Conservation (phyloP, 2,113 vertebrate genomes). For the Lasiurus cinereus region DNA sequence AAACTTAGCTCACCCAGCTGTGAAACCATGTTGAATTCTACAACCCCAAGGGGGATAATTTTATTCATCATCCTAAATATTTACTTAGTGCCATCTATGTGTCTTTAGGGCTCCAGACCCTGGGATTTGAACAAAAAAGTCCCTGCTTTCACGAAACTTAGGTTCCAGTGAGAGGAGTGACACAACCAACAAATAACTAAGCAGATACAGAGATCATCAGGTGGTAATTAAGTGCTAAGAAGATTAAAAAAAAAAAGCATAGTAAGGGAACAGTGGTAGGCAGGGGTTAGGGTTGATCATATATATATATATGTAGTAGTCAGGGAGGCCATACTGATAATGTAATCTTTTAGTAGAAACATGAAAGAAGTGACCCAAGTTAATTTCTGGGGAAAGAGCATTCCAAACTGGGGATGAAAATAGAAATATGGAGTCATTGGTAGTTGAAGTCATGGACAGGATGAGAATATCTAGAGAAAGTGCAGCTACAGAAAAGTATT, state of each 20-base stretch:
- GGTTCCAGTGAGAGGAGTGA: neutral
- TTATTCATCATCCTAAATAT: neutral
- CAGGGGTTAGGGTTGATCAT: neutral
- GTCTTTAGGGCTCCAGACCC: neutral
- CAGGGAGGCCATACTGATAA: neutral
- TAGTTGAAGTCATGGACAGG: neutral
- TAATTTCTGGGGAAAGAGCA: neutral
- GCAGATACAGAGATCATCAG: neutral
- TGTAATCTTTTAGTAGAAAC: slow-evolving; percentile 2
- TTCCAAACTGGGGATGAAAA: neutral
- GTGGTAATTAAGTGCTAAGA: neutral
- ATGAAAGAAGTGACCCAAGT: neutral
- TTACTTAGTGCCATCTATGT: neutral
- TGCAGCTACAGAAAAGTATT: neutral
- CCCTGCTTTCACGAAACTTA: neutral
- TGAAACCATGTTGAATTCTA: neutral
- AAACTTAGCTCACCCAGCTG: neutral
- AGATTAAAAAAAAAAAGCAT: neutral
- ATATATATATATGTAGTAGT: neutral
- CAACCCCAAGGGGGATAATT: neutral
- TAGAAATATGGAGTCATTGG: neutral
- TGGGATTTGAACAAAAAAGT: neutral
- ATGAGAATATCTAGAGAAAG: neutral
- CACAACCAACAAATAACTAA: neutral
- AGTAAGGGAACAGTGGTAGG: neutral